Evolutionary conservation across 2,113 vertebrate genomes (phyloP).

Genomic region (Neogale vison): DNA sequence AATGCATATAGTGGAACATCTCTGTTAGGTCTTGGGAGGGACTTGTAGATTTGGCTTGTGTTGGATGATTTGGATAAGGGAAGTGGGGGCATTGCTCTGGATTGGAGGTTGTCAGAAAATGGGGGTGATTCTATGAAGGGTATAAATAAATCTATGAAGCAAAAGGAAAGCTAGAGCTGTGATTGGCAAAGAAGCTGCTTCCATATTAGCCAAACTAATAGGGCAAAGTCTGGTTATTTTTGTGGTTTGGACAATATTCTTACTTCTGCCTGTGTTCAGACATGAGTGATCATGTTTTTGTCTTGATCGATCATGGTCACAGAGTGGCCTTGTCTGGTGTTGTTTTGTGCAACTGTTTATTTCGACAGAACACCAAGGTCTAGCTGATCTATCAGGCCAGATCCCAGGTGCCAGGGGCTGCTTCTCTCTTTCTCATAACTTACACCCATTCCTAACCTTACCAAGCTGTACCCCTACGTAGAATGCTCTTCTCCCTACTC

Average conservation of each 20-base stretch:
- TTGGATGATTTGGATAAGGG: not conserved
- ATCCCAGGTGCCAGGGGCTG: not conserved
- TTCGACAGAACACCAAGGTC: not conserved
- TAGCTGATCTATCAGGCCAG: not conserved
- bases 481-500: not conserved
- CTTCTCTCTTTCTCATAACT: not conserved
- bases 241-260: not conserved
- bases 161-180: not conserved
- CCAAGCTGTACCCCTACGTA: not conserved
- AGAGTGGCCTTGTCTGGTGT: not conserved
- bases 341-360: conserved; percentile 1
- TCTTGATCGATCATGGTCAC: not conserved
- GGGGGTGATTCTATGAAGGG: not conserved
- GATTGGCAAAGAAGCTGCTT: not conserved
- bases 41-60: not conserved
- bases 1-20: not conserved
- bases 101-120: not conserved
- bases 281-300: not conserved
- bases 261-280: not conserved
- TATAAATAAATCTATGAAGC: not conserved
- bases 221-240: not conserved
- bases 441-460: not conserved
- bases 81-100: not conserved
- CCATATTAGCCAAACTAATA: not conserved
- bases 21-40: not conserved